phyloP scores from a whole-genome alignment of 2,113 vertebrate species.

The Hyperopisus bebe region DNA sequence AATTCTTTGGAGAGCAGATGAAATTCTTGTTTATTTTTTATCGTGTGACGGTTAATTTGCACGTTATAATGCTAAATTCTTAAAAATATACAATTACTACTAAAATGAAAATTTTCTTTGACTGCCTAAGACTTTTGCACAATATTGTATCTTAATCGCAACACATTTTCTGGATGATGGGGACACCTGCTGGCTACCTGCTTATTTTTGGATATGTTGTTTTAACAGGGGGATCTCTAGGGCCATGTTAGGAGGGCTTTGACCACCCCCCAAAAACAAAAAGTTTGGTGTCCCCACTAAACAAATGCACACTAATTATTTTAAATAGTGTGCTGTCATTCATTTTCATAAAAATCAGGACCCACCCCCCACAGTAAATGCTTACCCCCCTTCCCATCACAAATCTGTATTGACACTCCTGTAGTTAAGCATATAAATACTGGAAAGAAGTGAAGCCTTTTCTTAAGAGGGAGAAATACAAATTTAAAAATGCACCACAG shows the following conservation, averaged over 20 bases:
- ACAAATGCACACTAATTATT: background rate
- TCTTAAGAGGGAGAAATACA: background rate
- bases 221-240: background rate
- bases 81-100: background rate
- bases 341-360: background rate
- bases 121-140: too few relatives aligned
- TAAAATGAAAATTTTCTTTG: background rate
- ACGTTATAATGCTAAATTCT: background rate
- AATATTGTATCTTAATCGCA: background rate
- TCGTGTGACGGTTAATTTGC: too few relatives aligned
- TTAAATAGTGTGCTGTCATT: background rate
- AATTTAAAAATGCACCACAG: background rate
- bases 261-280: background rate
- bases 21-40: too few relatives aligned
- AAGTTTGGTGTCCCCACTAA: background rate
- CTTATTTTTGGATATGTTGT: background rate
- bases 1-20: too few relatives aligned
- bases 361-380: background rate
- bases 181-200: background rate
- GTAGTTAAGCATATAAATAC: background rate
- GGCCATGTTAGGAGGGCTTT: background rate
- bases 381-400: background rate
- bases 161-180: background rate
- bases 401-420: background rate
- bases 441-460: background rate